A percentile compares a stretch with the other conserved stretches of the same genome.
These are phyloP conservation scores for Helogale parvula DNA, from an alignment of 2,113 vertebrate species.

Conservation along the genomic window DNA sequence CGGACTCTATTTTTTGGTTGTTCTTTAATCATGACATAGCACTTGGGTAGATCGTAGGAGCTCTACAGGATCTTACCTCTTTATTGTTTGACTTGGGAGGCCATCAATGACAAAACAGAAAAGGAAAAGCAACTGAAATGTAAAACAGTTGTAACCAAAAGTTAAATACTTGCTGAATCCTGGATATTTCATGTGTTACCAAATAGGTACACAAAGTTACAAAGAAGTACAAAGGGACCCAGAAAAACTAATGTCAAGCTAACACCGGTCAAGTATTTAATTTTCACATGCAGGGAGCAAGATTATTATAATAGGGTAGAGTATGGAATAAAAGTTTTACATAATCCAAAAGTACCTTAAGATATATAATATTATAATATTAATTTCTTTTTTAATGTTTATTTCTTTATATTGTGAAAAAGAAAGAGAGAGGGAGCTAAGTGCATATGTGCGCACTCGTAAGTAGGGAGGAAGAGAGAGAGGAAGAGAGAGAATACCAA, in stretches of 20 bases:
- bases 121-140: not conserved
- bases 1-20: not conserved
- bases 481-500: too few species aligned
- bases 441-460: too few species aligned
- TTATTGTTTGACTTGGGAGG: not conserved
- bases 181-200: not conserved
- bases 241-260: not conserved
- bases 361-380: not conserved
- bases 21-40: not conserved
- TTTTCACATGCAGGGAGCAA: not conserved
- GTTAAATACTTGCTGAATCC: not conserved
- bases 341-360: constrained; percentile 19
- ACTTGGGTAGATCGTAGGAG: not conserved
- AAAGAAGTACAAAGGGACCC: not conserved
- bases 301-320: not conserved
- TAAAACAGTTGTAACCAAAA: not conserved
- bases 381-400: too few species aligned
- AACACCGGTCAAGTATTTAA: not conserved
- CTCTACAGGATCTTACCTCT: not conserved
- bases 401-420: too few species aligned
- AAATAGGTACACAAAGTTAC: not conserved
- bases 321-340: not conserved
- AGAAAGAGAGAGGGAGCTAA: too few species aligned
- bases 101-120: not conserved
- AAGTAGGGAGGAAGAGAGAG: too few species aligned